These are phyloP conservation scores for Gobionotothen gibberifrons DNA, from an alignment of 2,797 vertebrate genomes.

Conservation along the genomic window DNA sequence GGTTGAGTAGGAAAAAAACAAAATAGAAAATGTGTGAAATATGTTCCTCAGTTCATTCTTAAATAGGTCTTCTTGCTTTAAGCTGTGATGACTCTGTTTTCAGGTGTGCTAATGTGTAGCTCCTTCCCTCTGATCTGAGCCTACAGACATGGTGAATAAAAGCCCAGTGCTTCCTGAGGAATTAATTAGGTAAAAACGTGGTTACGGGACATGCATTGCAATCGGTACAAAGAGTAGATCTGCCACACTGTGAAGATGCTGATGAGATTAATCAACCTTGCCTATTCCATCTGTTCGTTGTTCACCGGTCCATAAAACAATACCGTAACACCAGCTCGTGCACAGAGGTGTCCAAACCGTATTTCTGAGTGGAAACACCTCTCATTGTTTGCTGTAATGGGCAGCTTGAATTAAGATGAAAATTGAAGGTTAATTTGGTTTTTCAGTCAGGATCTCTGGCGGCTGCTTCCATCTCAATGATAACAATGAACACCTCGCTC, in stretches of 20 bases:
- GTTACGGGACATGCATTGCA: constrained; percentile 68
- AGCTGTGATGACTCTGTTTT: no score
- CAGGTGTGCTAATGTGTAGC: constrained; percentile 22
- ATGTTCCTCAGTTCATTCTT: no score
- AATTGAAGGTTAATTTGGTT: constrained; percentile 38
- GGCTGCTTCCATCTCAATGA: constrained; percentile 15
- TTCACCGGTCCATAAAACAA: constrained; percentile 72
- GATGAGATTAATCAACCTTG: constrained; percentile 82
- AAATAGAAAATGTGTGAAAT: no score
- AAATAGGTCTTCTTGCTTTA: no score
- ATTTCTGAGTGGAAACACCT: constrained; percentile 46
- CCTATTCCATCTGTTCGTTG: constrained; percentile 78
- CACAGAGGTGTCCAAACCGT: constrained; percentile 65
- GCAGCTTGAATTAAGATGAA: constrained; percentile 33
- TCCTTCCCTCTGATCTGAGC: constrained; percentile 40
- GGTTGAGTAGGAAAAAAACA: no score
- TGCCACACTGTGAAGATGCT: constrained; percentile 69
- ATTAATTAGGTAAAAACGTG: constrained; percentile 68
- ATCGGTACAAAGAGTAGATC: constrained; percentile 67
- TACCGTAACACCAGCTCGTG: constrained; percentile 62
- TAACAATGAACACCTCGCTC: constrained; percentile 11
- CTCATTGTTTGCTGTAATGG: constrained; percentile 32
- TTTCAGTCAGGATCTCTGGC: constrained; percentile 24
- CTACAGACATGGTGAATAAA: constrained; percentile 51
- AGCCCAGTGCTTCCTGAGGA: constrained; percentile 64